Percentiles rank a stretch among this genome's conserved stretches.
Evolutionary conservation across 2,888 invertebrate genomes (phyloP).

Genomic region (Tinea trinotella): DNA sequence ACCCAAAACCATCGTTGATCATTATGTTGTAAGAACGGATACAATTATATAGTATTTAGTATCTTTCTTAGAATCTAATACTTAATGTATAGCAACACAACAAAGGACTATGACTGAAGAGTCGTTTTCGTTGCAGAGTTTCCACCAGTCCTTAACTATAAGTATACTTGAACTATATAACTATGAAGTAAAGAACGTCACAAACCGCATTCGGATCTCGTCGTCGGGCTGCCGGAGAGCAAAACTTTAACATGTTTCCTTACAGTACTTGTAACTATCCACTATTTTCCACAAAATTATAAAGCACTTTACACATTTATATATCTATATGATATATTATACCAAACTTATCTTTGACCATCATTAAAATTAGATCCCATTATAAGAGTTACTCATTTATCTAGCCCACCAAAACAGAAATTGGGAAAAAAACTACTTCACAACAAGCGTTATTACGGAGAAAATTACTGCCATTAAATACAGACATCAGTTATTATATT

Average conservation of each 20-base stretch:
- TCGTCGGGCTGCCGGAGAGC: conserved; percentile 70
- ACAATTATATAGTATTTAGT: no score
- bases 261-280: conserved; percentile 25
- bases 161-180: neutral
- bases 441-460: neutral
- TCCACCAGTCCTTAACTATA: neutral
- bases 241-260: conserved; percentile 74
- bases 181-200: conserved; percentile 27
- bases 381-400: no score
- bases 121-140: neutral
- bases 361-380: no score
- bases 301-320: neutral
- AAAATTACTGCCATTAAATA: conserved; percentile 11
- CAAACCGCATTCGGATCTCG: conserved; percentile 65
- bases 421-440: neutral
- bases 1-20: no score
- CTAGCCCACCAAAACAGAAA: neutral
- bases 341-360: no score
- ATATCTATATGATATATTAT: no score
- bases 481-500: conserved; percentile 5
- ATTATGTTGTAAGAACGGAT: no score
- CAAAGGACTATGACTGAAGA: neutral
- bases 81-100: neutral
- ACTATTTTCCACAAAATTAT: neutral
- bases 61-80: neutral